Percentiles rank a stretch among this genome's conserved stretches.
phyloP scores from a whole-genome alignment of 2,113 vertebrate species.

The Hystrix cristata region DNA sequence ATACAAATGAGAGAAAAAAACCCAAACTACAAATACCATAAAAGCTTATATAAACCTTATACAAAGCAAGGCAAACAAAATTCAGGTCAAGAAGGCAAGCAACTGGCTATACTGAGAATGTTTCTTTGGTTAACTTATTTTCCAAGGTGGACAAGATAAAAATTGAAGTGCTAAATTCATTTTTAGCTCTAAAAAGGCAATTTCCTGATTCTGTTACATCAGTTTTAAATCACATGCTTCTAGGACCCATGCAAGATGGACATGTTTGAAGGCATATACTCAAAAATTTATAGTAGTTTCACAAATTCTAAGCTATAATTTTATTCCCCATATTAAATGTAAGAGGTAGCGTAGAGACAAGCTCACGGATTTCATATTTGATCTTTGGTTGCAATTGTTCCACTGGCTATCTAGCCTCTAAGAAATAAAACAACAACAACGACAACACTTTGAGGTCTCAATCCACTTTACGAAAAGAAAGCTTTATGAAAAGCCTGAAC shows the following conservation, averaged over 20 bases:
- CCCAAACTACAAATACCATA: neutral
- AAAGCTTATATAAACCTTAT: neutral
- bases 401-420: constrained; percentile 88
- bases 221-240: constrained; percentile 76
- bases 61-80: constrained; percentile 24
- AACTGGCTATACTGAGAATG: neutral
- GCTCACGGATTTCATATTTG: constrained; percentile 88
- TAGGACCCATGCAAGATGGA: constrained; percentile 74
- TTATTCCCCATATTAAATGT: constrained; percentile 79
- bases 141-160: neutral
- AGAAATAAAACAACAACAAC: constrained; percentile 88
- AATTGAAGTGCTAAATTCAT: constrained; percentile 32
- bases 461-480: constrained; percentile 93
- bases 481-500: constrained; percentile 95
- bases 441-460: constrained; percentile 88
- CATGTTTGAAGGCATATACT: constrained; percentile 94
- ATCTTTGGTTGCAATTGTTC: constrained; percentile 88
- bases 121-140: constrained; percentile 23
- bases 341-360: constrained; percentile 89
- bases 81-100: constrained; percentile 42
- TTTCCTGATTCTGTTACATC: constrained; percentile 71
- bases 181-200: constrained; percentile 60
- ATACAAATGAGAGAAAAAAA: neutral
- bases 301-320: constrained; percentile 76
- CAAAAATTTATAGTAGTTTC: constrained; percentile 96